Conservation (phyloP, 2,113 vertebrate genomes). For the Pungitius pungitius region DNA sequence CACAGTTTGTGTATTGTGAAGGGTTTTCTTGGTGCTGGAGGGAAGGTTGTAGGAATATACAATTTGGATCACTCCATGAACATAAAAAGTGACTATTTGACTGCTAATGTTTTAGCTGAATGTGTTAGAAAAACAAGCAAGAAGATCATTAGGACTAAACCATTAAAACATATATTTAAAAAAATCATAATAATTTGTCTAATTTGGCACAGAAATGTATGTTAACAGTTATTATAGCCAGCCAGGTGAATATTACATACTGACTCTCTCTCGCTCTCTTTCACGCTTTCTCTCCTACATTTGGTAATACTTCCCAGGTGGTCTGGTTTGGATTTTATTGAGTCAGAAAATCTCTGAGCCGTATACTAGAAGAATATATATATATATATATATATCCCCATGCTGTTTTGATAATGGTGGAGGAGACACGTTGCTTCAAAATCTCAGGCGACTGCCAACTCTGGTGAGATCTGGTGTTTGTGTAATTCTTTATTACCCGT, state of each 20-base stretch:
- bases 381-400: no score
- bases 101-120: background rate
- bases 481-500: background rate
- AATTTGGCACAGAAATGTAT: constrained; percentile 1
- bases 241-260: no score
- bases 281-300: background rate
- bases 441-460: background rate
- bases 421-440: background rate
- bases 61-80: background rate
- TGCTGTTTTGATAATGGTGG: background rate
- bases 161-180: background rate
- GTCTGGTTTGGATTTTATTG: no score
- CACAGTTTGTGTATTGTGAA: constrained; percentile 50
- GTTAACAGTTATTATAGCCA: background rate
- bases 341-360: no score
- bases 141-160: background rate
- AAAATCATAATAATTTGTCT: background rate
- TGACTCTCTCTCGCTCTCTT: no score
- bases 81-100: background rate
- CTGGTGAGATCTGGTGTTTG: background rate
- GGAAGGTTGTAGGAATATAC: background rate
- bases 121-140: background rate
- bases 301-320: no score
- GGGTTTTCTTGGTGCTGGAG: background rate
- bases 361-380: no score